A percentile compares a stretch with the other conserved stretches of the same genome.
phyloP scores from a whole-genome alignment of 2,113 vertebrate genomes.

The Oryzias celebensis region DNA sequence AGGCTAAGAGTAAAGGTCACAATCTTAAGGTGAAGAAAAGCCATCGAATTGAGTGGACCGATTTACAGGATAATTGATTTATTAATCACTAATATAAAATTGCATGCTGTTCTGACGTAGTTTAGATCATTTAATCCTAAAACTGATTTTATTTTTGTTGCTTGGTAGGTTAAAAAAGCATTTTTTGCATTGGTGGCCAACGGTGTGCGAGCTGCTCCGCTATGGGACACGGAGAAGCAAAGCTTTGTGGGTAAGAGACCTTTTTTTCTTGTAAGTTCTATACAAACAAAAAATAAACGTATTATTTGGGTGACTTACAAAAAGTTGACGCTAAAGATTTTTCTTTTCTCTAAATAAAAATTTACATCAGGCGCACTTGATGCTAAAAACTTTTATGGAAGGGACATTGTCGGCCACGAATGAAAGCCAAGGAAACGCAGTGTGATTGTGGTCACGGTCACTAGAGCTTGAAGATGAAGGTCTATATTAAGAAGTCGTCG shows the following conservation, averaged over 20 bases:
- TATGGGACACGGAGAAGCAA: constrained; percentile 98
- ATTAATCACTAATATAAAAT: background rate
- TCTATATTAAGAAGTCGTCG: constrained; percentile 40
- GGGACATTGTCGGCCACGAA: background rate
- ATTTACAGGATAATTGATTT: background rate
- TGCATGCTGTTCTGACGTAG: background rate
- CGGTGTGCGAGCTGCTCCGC: constrained; percentile 93
- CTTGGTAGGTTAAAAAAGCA: constrained; percentile 92
- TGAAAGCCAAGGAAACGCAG: constrained; percentile 1
- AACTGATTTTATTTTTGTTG: background rate
- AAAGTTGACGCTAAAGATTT: no score
- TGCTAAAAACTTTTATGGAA: constrained; percentile 5
- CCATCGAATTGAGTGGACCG: no score
- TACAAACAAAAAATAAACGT: background rate
- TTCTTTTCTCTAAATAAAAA: background rate
- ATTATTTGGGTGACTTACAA: background rate
- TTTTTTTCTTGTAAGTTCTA: background rate
- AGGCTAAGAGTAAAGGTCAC: constrained; percentile 8
- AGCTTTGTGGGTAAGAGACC: constrained; percentile 93
- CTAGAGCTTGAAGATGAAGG: constrained; percentile 4
- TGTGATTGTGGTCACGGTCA: constrained; percentile 23
- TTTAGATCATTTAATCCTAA: background rate
- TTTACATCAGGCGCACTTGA: no score
- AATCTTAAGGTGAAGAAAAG: constrained; percentile 17
- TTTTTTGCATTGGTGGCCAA: constrained; percentile 98